Percentiles rank a stretch among this genome's conserved stretches.
Conservation (phyloP, 2,888 invertebrate species). For the Scrobipalpa atriplicella region DNA sequence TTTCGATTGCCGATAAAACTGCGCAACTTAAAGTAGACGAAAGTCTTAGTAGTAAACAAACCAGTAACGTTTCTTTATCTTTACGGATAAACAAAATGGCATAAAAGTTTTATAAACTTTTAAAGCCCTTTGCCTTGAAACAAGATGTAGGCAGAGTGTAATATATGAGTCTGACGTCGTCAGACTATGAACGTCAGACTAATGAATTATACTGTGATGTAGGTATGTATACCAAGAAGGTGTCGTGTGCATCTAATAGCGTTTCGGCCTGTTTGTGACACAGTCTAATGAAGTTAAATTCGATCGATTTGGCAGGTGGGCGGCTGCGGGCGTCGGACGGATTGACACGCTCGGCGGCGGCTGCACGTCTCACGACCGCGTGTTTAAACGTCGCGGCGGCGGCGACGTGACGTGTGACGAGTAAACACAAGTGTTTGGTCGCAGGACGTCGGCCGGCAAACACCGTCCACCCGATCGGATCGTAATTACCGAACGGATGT, state of each 20-base stretch:
- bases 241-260: not conserved
- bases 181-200: no score
- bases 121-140: no score
- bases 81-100: no score
- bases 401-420: not conserved
- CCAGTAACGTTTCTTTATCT: no score
- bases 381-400: not conserved
- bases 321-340: not conserved
- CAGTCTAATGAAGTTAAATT: not conserved
- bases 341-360: not conserved
- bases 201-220: no score
- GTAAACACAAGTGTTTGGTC: slow-evolving; percentile 1
- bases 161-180: no score
- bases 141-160: no score
- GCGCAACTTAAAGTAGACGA: not conserved
- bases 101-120: no score
- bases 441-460: not conserved
- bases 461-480: slow-evolving; percentile 6
- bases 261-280: not conserved
- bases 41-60: no score
- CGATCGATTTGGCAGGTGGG: not conserved
- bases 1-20: not conserved
- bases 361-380: not conserved
- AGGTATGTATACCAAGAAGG: no score
- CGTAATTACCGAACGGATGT: slow-evolving; percentile 1